Evolutionary conservation across 92 coral and sea anemone genomes (phyloP), one percentile per base, ranked within the genome.

Genomic region (Plumapathes pennacea): DNA sequence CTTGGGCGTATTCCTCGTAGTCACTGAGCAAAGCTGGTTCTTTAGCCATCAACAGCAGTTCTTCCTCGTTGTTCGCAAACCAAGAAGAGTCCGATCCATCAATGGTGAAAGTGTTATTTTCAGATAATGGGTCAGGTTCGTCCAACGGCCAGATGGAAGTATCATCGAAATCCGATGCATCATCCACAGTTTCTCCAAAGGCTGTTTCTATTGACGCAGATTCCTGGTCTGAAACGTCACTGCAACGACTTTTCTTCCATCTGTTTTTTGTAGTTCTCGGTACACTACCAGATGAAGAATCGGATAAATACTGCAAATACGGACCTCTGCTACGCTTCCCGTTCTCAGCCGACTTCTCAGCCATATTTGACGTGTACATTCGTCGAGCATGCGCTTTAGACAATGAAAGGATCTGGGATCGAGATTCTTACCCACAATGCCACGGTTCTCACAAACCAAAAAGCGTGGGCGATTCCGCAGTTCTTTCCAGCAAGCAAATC

Each of bases 241-340:
- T 54, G 42, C 25, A 26, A 3, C 59, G n/a, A n/a, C n/a, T 56
- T 25, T 37, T 56, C 2, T 24, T 4, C 63, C 63, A 56, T 56
- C 48, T 56, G 17, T 56, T 13, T 24, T n/a, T 56, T 23, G 63
- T 56, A 38, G 47, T 38, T 38, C 63, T 37, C 9, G 63, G 63
- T 10, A 56, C 63, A 56, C 41, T 56, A 4, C 14, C 23, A 11
- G 7, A 13, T 9, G 28, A 17, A 19, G 18, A 10, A 38, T 56
- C 32, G 10, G 47, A 22, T 3, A 56, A 23, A 56, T 4, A 38
- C 8, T 67, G 32, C 52, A 67, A 55, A 67, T 57, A 56, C 7
- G 34, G 59, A 53, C 58, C 66, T 39, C 43, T 47, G 0, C n/a
- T 1, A 3, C 26, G 60, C 50, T 14, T 26, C 4, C 66, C 31